Evolutionary conservation across 2,888 invertebrate species (phyloP).

Genomic region (Entomobrya proxima): DNA sequence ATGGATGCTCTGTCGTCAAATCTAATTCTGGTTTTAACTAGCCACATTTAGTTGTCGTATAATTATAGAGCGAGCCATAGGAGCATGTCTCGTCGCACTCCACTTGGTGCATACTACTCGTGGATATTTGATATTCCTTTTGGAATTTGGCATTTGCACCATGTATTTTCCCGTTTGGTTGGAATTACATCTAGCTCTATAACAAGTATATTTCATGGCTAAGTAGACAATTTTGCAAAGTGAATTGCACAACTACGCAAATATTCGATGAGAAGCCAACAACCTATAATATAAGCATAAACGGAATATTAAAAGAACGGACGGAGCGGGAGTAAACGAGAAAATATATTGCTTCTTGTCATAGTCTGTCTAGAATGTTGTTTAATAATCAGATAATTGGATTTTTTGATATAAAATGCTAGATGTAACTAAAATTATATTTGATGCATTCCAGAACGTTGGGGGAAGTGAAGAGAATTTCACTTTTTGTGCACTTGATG

Average conservation of each 20-base stretch:
- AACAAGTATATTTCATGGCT: slow-evolving; percentile 3
- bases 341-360: background rate
- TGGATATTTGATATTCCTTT: slow-evolving; percentile 27
- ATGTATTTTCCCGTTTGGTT: slow-evolving; percentile 26
- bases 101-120: background rate
- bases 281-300: slow-evolving; percentile 66
- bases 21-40: too few species aligned
- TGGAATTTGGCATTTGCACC: slow-evolving; percentile 29
- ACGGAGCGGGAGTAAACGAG: background rate
- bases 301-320: background rate
- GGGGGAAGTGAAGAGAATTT: too few species aligned
- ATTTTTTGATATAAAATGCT: too few species aligned
- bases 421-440: too few species aligned
- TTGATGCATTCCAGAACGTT: too few species aligned
- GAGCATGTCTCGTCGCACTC: slow-evolving; percentile 15
- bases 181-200: slow-evolving; percentile 19
- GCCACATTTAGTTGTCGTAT: too few species aligned
- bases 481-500: too few species aligned
- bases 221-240: slow-evolving; percentile 39
- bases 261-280: slow-evolving; percentile 58
- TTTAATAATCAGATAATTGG: background rate
- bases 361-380: background rate
- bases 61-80: too few species aligned
- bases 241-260: slow-evolving; percentile 55
- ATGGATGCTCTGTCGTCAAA: too few species aligned